Base-by-base conservation (phyloP, 2,797 vertebrate species). In the Australoheros facetus region DNA sequence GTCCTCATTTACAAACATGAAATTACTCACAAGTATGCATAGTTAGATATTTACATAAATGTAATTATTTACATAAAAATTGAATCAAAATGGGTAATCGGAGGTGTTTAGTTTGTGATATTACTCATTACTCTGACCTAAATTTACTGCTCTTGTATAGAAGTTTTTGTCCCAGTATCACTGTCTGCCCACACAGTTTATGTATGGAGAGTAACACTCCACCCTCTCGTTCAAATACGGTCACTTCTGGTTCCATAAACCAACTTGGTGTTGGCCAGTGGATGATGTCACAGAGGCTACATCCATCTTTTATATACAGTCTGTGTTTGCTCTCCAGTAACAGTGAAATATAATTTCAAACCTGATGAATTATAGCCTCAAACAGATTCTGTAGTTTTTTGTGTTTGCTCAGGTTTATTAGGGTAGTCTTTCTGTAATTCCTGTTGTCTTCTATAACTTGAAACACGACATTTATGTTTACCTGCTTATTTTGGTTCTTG, bases 241-340 rank as follows among this genome's bases (percentile, higher is more conserved):
- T 39, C 37, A 39, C 9, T 0, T 60, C 58, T 59, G 58, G n/a
- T 60, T 37, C 58, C 32, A 8, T 13, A 60, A 37, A 37, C 0
- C 58, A 37, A 19, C 19, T 21, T 3, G 11, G 6, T 60, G 9
- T 3, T 10, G 10, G 37, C 37, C 37, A 39, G 10, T 34, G 34
- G 8, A 3, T 34, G 34, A 34, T 2, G 34, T 34, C 34, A 34
- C 7, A 9, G 7, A 8, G 34, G 34, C 34, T 34, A 39, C 37
- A 39, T 39, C 37, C 37, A 9, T 34, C 34, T 34, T 34, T 34
- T 34, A 34, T 34, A 34, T 3, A 34, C 34, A 34, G 34, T 34
- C 37, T 60, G 32, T 60, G 5, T 19, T 14, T 60, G 37, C n/a
- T 11, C 58, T 60, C 58, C 58, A 21, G 32, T 21, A 60, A 60